Evolutionary conservation across 2,797 vertebrate genomes (phyloP), one percentile per base, ranked within the genome.

Genomic region (Channa striata): DNA sequence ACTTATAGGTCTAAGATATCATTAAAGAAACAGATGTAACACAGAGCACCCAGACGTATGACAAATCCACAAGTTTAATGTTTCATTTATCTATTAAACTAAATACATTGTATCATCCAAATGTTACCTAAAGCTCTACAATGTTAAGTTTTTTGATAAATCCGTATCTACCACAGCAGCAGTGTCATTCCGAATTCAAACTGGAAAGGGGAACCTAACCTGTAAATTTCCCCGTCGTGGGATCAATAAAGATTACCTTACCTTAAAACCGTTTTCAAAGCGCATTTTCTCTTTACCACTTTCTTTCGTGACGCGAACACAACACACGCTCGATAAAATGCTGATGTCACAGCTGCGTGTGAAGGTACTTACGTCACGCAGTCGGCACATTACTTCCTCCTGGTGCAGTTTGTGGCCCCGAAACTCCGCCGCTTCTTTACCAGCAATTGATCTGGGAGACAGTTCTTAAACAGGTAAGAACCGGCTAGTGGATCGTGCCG

Each of bases 371-470:
- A 76, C 59, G 64, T 72, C 74, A 75, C 59, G 13, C 0, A 10
- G 14, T 70, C 62, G 82, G 75, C 9, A 42, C 8, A 0, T 2
- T 17, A 67, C 80, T 89, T 87, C 78, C 76, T 65, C 0, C 9
- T 0, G 21, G 51, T 57, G 23, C 0, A 11, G 23, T 6, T 43
- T 8, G 21, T 39, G 5, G 0, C 8, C 40, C 1, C 0, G 1
- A 30, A 11, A 1, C 23, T 53, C 2, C 20, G 5, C 1, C 10
- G 34, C 40, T 59, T 53, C 0, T 53, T 34, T 12, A 0, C 0
- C 5, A 14, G 4, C 7, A 3, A n/a, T 21, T 40, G 1, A n/a
- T 25, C 11, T 40, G 0, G 6, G 4, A 30, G 13, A 39, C 21
- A 5, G 2, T 4, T 17, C 8, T 40, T 1, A 37, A 59, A 61